Evolutionary conservation across 1,140 invertebrate genomes (phyloP), one percentile per base, ranked within the genome.

Genomic region (Micrasema longulum): DNA sequence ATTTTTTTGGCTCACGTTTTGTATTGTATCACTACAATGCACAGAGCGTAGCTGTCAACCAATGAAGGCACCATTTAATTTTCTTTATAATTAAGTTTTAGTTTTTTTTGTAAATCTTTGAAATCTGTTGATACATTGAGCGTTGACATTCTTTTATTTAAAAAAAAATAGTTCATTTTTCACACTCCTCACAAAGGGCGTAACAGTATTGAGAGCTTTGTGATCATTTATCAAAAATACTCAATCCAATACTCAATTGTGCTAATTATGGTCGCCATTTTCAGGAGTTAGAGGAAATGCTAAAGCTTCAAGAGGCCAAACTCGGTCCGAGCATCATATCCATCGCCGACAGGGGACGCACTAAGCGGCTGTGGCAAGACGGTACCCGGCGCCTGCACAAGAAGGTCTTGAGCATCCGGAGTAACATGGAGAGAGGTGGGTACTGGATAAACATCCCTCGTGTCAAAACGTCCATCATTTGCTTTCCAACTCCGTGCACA

Each of bases 211-310:
- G n/a, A 11, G 38, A 11, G 10, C 10, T 41, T 41, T 41, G 38
- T 41, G 10, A 5, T 41, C 1, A 41, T 41, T 41, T 41, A 11
- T 41, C 5, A 11, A 11, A 10, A 41, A 1, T 41, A 1, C 5
- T 41, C 38, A 11, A 6, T 1, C 7, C 38, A 6, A 1, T 6
- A 14, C 16, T 5, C 41, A 4, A 0, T 43, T 43, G 12, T n/a
- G 41, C 16, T 2, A 12, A n/a, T 12, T 12, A 43, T 45, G 12
- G n/a, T 6, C 18, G 0, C 36, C 5, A n/a, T 20, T 36, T 31
- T 20, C 31, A 65, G 63, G 63, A 65, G 41, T 47, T 65, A 31
- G 43, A 65, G 47, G 11, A n/a, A 12, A 50, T 65, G 1, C 63
- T 65, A 0, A 23, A 48, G 9, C 43, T 65, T 11, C 43, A 65